Evolutionary conservation across 2,113 vertebrate genomes (phyloP).

Genomic region (Patagioenas fasciata): DNA sequence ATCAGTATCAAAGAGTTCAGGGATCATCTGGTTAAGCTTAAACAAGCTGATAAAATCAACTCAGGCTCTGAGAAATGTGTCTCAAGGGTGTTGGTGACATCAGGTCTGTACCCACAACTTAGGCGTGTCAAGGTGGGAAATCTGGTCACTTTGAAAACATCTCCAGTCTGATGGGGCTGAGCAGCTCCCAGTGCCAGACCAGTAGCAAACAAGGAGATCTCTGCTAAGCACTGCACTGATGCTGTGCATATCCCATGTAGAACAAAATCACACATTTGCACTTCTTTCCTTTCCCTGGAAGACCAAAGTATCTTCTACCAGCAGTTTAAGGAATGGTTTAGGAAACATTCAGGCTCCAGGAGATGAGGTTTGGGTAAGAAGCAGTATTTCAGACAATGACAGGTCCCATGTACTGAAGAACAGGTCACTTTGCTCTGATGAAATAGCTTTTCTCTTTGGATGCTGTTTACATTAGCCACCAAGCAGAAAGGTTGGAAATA

Average conservation of each 20-base stretch:
- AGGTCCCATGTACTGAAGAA: not conserved
- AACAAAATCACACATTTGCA: not conserved
- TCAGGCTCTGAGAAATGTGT: not conserved
- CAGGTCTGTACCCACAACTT: not conserved
- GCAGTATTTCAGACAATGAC: not conserved
- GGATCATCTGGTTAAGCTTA: not conserved
- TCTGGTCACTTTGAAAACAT: not conserved
- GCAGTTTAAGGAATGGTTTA: not conserved
- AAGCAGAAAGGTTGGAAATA: not conserved
- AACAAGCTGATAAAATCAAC: not conserved
- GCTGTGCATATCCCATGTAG: fast-evolving
- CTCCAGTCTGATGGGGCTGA: not conserved
- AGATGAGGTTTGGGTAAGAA: not conserved
- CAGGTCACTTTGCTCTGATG: fast-evolving
- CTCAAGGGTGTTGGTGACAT: not conserved
- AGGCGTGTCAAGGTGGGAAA: not conserved
- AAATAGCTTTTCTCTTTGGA: not conserved
- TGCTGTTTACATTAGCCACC: not conserved
- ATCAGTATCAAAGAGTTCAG: not conserved
- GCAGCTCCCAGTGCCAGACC: not conserved
- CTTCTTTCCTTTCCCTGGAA: not conserved
- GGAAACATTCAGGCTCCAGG: not conserved
- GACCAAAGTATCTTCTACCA: not conserved
- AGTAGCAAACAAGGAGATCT: not conserved
- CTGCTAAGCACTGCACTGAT: not conserved